Evolutionary conservation across 1,140 invertebrate genomes (phyloP), one percentile per base, ranked within the genome.

Genomic region (Fopius arisanus): DNA sequence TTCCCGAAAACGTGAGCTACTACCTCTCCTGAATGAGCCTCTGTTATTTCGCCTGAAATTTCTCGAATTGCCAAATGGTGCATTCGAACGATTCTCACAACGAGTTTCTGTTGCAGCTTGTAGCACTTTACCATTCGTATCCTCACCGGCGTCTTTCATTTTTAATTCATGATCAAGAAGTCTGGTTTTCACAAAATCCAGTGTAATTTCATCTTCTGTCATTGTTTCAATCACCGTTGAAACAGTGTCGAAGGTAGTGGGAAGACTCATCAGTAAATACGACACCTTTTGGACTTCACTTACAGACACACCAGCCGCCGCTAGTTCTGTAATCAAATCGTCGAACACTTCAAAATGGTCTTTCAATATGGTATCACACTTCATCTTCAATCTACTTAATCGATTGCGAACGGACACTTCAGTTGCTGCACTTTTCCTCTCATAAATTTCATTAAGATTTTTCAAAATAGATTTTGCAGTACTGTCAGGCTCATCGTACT

Each of bases 171-270:
- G 81, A 70, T 87, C 85, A 16, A 86, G 74, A 14, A 86, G 73
- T 69, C 81, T 65, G n/a, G 77, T 82, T 78, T 87, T 87, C n/a
- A 86, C 82, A 80, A 86, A 87, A 19, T 72, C 78, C 51, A 85
- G 78, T 19, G 77, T 85, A 68, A 85, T 70, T 72, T 81, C 82
- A 67, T 83, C 79, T 65, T 83, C 80, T 0, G 80, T 71, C 29
- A 87, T 67, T 1, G 85, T 87, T 79, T 88, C 84, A 10, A 89
- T 81, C 5, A 86, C 84, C 19, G 85, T 86, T 10, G 86, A 77
- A 28, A 87, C 77, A 9, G 76, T 78, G 74, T 86, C 82, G 75
- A 83, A 87, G 33, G 59, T 72, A 62, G 76, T 40, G 6, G 87
- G 83, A 59, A n/a, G n/a, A n/a, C n/a, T n/a, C n/a, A n/a, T n/a